Percentiles rank a stretch among this genome's conserved stretches.
Conservation (phyloP, 2,797 vertebrate species). For the Poecilia gillii region DNA sequence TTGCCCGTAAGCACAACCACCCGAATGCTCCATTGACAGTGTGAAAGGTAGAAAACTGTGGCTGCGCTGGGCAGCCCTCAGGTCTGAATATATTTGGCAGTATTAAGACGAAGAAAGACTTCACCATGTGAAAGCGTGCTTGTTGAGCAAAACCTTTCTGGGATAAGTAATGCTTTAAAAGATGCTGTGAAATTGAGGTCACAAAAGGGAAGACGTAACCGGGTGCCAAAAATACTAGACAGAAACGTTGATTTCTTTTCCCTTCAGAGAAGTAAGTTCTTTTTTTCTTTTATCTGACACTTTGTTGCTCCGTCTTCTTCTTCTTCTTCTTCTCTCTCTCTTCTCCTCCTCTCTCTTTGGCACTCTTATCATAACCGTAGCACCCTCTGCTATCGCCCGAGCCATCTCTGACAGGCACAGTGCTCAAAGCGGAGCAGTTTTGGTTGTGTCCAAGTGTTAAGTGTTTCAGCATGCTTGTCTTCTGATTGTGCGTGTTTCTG, state of each 20-base stretch:
- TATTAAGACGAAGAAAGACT: slow-evolving; percentile 34
- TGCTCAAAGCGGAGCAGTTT: slow-evolving; percentile 60
- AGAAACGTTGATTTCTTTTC: slow-evolving; percentile 43
- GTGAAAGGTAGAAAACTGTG: slow-evolving; percentile 31
- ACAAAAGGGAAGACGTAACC: slow-evolving; percentile 44
- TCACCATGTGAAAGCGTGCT: slow-evolving; percentile 32
- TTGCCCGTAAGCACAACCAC: slow-evolving; percentile 43
- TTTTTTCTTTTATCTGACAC: slow-evolving; percentile 59
- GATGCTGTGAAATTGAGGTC: slow-evolving; percentile 52
- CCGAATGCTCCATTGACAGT: slow-evolving; percentile 30
- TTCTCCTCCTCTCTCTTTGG: slow-evolving; percentile 41
- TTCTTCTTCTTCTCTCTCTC: no score
- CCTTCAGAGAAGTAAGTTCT: slow-evolving; percentile 40
- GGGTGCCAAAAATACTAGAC: slow-evolving; percentile 38
- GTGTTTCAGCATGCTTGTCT: slow-evolving; percentile 41
- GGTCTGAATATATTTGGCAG: slow-evolving; percentile 58
- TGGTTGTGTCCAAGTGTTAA: slow-evolving; percentile 60
- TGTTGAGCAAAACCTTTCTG: slow-evolving; percentile 30
- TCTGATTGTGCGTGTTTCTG: slow-evolving; percentile 9
- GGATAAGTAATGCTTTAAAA: slow-evolving; percentile 49
- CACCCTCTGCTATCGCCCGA: slow-evolving; percentile 63
- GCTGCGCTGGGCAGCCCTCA: slow-evolving; percentile 35
- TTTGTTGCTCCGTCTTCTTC: slow-evolving; percentile 27
- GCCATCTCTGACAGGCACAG: slow-evolving; percentile 64
- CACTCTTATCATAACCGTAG: slow-evolving; percentile 47